Conservation (phyloP, 2,113 vertebrate species). For the Emydura subglobosa region DNA sequence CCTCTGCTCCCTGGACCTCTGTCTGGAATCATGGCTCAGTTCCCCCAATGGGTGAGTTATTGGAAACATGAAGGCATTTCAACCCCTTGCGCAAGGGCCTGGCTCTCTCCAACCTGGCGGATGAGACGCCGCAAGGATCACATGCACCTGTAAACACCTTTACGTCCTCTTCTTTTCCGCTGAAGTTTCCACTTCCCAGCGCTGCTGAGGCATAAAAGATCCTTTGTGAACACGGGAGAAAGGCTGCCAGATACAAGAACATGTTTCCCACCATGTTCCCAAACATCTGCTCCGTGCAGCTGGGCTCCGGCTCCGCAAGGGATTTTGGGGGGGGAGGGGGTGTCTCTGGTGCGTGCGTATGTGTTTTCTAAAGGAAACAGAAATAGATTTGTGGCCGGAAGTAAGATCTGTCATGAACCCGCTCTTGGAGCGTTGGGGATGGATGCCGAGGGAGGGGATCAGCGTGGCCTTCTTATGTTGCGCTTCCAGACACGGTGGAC, state of each 20-base stretch:
- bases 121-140: background rate
- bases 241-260: background rate
- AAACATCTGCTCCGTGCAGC: conserved; percentile 38
- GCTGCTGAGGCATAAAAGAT: background rate
- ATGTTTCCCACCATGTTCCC: background rate
- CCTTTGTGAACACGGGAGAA: background rate
- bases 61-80: background rate
- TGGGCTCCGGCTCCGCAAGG: background rate
- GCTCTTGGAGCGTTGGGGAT: background rate
- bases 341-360: background rate
- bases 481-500: background rate
- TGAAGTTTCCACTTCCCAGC: background rate
- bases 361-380: background rate
- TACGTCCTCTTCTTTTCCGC: background rate
- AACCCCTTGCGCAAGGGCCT: background rate
- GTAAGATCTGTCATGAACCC: conserved; percentile 4
- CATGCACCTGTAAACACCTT: background rate
- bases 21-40: background rate
- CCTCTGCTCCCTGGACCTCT: background rate
- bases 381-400: conserved; percentile 49
- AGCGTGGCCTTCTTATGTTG: background rate
- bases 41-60: background rate
- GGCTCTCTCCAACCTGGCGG: background rate
- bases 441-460: background rate
- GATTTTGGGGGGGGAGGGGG: background rate